A percentile compares a stretch with the other conserved stretches of the same genome.
Evolutionary conservation across 2,888 invertebrate species (phyloP).

Genomic region (Microchrysa polita): DNA sequence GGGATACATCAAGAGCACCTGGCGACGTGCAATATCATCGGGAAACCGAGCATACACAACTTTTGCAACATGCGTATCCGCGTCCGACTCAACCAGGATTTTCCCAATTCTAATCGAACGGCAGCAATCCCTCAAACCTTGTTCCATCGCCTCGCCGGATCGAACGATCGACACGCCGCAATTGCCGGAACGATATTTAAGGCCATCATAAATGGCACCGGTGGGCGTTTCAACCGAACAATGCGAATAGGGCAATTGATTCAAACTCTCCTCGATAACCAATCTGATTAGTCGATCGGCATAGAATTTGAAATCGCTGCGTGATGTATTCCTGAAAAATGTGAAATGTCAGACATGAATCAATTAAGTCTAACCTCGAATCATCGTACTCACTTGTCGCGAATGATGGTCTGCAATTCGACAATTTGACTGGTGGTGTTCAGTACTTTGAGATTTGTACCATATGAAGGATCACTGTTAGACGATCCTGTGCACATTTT

Average conservation of each 20-base stretch:
- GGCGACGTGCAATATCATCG: conserved; percentile 88
- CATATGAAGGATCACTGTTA: conserved; percentile 55
- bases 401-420: conserved; percentile 85
- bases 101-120: conserved; percentile 98
- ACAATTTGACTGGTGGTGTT: conserved; percentile 61
- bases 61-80: conserved; percentile 94
- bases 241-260: conserved; percentile 93
- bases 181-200: conserved; percentile 89
- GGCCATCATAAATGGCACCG: conserved; percentile 83
- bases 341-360: too few relatives aligned
- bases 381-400: conserved; percentile 79
- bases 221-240: conserved; percentile 94
- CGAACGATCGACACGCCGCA: conserved; percentile 98
- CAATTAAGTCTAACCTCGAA: conserved; percentile 27
- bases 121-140: conserved; percentile 94
- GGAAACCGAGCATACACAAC: conserved; percentile 98
- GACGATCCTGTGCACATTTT: conserved; percentile 40
- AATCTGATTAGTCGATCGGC: conserved; percentile 96
- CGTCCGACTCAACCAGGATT: conserved; percentile 95
- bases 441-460: conserved; percentile 61
- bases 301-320: conserved; percentile 98
- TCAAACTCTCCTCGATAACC: conserved; percentile 97
- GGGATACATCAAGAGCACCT: conserved; percentile 96
- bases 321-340: conserved; percentile 78
- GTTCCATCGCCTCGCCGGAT: conserved; percentile 96